Conservation (phyloP, 2,113 vertebrate genomes). For the Himantopus leucocephalus region DNA sequence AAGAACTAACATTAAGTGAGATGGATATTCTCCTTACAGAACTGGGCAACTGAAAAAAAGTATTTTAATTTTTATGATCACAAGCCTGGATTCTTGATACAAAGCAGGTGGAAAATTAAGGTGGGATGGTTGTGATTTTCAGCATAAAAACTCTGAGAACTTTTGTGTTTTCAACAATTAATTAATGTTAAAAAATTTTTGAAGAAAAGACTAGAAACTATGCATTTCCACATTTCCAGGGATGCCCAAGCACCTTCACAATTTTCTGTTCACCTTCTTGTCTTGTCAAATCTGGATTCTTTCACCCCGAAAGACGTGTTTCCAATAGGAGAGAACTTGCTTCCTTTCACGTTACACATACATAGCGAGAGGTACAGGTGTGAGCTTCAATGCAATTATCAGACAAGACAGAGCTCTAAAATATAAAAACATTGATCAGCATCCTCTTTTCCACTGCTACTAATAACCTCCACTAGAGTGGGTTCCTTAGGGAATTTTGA, state of each 20-base stretch:
- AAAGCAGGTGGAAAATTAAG: background rate
- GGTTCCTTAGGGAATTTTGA: background rate
- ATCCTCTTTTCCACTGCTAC: background rate
- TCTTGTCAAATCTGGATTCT: background rate
- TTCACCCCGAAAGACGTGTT: accelerated
- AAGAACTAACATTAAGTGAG: background rate
- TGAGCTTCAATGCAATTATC: background rate
- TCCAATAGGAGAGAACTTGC: background rate
- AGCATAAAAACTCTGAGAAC: background rate
- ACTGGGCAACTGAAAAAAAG: background rate
- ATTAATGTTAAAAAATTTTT: background rate
- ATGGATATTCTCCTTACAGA: background rate
- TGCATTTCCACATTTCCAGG: background rate
- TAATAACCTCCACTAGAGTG: background rate
- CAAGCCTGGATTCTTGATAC: background rate
- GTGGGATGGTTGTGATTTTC: background rate
- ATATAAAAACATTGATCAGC: background rate
- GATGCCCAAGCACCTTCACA: accelerated
- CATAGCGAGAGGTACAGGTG: background rate
- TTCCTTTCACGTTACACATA: background rate
- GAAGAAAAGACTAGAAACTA: background rate
- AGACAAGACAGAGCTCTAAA: background rate
- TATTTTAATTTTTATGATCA: background rate
- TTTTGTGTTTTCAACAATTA: background rate
- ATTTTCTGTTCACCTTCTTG: background rate